These are phyloP conservation scores for Leptobrachium ailaonicum DNA, from an alignment of 2,113 vertebrate species.

Conservation along the genomic window DNA sequence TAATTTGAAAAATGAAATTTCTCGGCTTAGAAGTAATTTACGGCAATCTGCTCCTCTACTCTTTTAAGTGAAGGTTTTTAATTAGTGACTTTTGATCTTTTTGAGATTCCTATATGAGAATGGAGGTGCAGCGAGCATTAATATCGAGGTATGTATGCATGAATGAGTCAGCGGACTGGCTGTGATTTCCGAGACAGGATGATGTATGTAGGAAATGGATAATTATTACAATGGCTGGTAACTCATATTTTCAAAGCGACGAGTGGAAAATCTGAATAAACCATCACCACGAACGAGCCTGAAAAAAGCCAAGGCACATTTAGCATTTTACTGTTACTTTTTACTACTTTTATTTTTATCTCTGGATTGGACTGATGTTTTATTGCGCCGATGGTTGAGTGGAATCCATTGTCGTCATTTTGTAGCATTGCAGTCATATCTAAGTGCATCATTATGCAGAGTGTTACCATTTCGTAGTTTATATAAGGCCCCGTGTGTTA, in stretches of 20 bases:
- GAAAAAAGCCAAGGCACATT: neutral
- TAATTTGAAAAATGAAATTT: constrained; percentile 18
- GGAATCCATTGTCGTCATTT: neutral
- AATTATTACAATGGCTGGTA: neutral
- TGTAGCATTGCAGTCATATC: no score
- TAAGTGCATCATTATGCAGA: no score
- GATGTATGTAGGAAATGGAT: neutral
- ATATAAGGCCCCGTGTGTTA: no score
- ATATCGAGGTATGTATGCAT: neutral
- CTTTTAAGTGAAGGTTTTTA: constrained; percentile 21
- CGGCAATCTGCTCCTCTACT: neutral
- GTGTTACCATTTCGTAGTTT: no score
- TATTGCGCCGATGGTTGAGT: neutral
- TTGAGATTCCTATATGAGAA: constrained; percentile 7
- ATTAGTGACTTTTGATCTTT: constrained; percentile 21
- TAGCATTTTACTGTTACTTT: neutral
- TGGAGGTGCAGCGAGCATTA: constrained; percentile 7
- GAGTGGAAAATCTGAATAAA: neutral
- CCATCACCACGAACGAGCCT: neutral
- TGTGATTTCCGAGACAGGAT: neutral
- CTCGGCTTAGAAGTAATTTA: constrained; percentile 1
- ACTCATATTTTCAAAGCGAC: neutral
- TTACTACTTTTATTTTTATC: neutral
- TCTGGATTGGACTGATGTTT: neutral
- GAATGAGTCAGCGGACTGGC: neutral